Evolutionary conservation across 2,888 invertebrate species (phyloP), one percentile per base, ranked within the genome.

Genomic region (Vandiemenella viatica): DNA sequence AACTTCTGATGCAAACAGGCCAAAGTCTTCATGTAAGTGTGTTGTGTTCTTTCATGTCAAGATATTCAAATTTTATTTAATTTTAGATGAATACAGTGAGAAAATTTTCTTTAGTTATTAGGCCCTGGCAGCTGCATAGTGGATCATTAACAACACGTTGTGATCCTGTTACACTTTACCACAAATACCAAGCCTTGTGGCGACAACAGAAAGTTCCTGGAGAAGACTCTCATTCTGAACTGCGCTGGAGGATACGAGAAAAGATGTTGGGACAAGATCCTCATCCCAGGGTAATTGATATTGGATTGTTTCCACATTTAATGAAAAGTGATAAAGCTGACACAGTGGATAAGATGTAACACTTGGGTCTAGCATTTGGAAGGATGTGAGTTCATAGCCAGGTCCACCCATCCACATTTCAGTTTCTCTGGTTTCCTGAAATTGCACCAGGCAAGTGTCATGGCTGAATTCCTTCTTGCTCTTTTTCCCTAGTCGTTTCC

Each of bases 131-230:
- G 57, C 64, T 65, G 40, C 66, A 67, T 42, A 58, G 63, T 1
- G 23, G 46, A 3, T 22, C 45, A 32, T 67, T 66, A 46, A 67
- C 52, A 6, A 60, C 59, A 16, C 61, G 59, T 51, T 72, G 72
- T 62, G 86, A 86, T 62, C 85, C 87, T 16, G 86, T 87, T 1
- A 71, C 78, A 16, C 65, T 85, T 16, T 87, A 85, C 60, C 84
- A 86, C 56, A 77, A 81, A 57, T 87, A 87, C 60, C 77, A 79
- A 57, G 69, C 74, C 23, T 69, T 80, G 57, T 87, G 87, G 87
- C 75, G 76, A 18, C 76, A 78, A 59, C 77, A 80, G 53, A 80
- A 81, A 58, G 74, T 86, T 21, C 86, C 86, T 0, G 86, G 85
- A 7, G 81, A 83, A 63, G 76, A 78, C 57, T 67, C 73, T 49